phyloP scores from a whole-genome alignment of 1,140 invertebrate genomes.

The Rhagoletis zephyria region DNA sequence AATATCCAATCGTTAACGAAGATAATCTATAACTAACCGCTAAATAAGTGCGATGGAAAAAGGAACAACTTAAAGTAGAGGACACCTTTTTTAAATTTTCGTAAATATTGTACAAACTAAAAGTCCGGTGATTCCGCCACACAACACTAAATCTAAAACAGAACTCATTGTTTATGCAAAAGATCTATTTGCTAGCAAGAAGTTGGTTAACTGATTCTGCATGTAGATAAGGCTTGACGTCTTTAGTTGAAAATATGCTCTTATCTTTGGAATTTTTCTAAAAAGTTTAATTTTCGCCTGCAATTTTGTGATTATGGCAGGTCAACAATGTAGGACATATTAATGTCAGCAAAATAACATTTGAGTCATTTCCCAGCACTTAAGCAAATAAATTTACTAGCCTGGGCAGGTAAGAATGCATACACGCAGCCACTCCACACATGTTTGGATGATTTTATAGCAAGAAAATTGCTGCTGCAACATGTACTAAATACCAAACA shows the following conservation, averaged over 20 bases:
- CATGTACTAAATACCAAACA: not conserved
- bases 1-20: too few relatives aligned
- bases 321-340: slow-evolving; percentile 42
- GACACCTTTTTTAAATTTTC: too few relatives aligned
- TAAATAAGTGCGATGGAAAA: too few relatives aligned
- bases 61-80: too few relatives aligned
- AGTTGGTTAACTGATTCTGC: too few relatives aligned
- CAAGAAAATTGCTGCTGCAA: not conserved
- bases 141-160: too few relatives aligned
- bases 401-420: not conserved
- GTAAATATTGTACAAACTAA: too few relatives aligned
- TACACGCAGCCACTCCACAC: not conserved
- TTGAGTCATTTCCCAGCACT: slow-evolving; percentile 49
- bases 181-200: too few relatives aligned
- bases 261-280: not conserved
- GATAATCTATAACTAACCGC: too few relatives aligned
- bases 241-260: not conserved
- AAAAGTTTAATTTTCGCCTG: not conserved
- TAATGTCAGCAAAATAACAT: slow-evolving; percentile 26
- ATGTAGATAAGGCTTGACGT: too few relatives aligned
- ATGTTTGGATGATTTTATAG: not conserved
- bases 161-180: too few relatives aligned
- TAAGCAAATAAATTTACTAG: not conserved
- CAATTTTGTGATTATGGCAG: slow-evolving; percentile 21
- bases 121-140: too few relatives aligned